These are phyloP conservation scores for Periphyllus acericola DNA, from an alignment of 2,888 invertebrate genomes.

Conservation along the genomic window DNA sequence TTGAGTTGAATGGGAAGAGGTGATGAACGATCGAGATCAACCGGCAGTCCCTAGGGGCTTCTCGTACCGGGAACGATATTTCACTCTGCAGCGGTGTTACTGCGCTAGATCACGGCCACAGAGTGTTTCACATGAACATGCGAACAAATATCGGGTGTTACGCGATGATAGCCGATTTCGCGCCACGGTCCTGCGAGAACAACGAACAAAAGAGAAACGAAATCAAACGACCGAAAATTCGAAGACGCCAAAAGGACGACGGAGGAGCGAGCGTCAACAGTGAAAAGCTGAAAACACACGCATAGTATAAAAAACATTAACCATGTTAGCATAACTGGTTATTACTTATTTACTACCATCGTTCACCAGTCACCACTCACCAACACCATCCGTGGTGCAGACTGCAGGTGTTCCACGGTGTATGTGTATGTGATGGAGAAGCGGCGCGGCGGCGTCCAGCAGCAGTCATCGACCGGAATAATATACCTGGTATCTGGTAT, in stretches of 20 bases:
- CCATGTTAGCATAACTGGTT: conserved; percentile 6
- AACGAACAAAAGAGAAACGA: background rate
- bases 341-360: background rate
- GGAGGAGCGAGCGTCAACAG: background rate
- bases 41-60: too few relatives aligned
- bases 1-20: background rate
- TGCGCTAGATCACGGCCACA: background rate
- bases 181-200: background rate
- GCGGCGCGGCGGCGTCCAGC: background rate
- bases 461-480: background rate
- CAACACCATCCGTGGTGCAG: too few relatives aligned
- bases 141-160: too few relatives aligned
- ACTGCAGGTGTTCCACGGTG: too few relatives aligned
- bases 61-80: background rate
- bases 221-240: background rate
- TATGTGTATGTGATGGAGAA: too few relatives aligned
- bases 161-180: too few relatives aligned
- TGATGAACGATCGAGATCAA: background rate
- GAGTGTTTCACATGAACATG: background rate
- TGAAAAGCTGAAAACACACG: background rate
- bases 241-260: background rate
- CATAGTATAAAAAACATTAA: background rate
- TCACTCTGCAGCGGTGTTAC: background rate
- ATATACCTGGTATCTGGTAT: background rate
- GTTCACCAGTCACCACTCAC: too few relatives aligned